Evolutionary conservation across 2,797 vertebrate genomes (phyloP), one percentile per base, ranked within the genome.

Genomic region (Neosilurus mollespiculum): DNA sequence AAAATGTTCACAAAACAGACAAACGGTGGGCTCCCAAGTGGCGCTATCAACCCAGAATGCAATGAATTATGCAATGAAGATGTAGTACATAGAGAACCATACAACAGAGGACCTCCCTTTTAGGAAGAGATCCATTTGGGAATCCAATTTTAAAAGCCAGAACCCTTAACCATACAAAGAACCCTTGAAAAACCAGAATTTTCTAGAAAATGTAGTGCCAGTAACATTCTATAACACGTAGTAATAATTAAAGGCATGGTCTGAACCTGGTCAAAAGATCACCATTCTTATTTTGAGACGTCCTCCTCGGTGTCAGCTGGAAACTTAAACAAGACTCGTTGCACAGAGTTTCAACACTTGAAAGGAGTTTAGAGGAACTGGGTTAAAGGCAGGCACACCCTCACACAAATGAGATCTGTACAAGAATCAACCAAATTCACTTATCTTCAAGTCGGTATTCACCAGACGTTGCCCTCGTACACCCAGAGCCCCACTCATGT

Each of bases 391-490:
- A 73, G 43, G 16, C 58, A 71, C 76, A 64, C 43, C 69, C 64
- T 73, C 49, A 80, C 26, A 53, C 58, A 78, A 43, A 66, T 4
- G 34, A 20, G 62, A 49, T 70, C 20, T 37, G 20, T 56, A 72
- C 53, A 67, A 78, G 51, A 3, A 34, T 72, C 49, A 73, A 72
- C 56, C 61, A 58, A 53, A 76, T 59, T 53, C 24, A 59, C 70
- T 62, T 0, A 61, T 81, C 80, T 85, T 85, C 84, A 81, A 81
- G 84, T 85, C 73, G 64, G 84, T 78, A 85, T 78, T 85, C 84
- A 85, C 73, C 84, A 85, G 80, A 85, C 26, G 79, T 16, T 80
- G 58, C 67, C 24, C 53, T 72, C 49, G 20, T 15, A 56, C 69
- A 72, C 43, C 22, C n/a, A 22, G 15, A 37, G 66, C 64, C 80